phyloP scores from a whole-genome alignment of 2,797 vertebrate species.

The Diplodus sargus region DNA sequence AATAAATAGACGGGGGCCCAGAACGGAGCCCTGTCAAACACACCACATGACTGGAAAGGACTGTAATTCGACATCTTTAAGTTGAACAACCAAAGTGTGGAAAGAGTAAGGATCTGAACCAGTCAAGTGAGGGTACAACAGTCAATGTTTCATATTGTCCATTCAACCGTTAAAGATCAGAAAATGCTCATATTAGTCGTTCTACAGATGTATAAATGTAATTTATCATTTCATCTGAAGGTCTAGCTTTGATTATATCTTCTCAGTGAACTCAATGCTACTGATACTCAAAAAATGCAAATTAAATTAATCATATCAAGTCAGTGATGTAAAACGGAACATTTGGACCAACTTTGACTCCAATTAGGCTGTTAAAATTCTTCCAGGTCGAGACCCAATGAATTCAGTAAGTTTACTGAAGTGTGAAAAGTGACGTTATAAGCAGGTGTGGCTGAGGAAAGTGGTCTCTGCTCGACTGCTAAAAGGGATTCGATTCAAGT shows the following conservation, averaged over 20 bases:
- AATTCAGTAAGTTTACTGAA: conserved; percentile 7
- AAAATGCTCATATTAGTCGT: background rate
- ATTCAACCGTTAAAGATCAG: background rate
- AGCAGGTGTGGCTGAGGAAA: background rate
- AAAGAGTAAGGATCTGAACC: too few relatives aligned
- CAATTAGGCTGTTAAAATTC: conserved; percentile 5
- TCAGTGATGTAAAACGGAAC: background rate
- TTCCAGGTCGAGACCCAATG: background rate
- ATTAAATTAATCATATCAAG: conserved; percentile 4
- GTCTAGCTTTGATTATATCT: background rate
- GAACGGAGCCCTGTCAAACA: too few relatives aligned
- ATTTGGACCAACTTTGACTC: conserved; percentile 5
- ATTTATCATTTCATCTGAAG: conserved; percentile 10
- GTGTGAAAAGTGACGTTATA: conserved; percentile 9
- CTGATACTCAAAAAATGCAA: background rate
- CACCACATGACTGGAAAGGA: too few relatives aligned
- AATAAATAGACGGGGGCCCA: too few relatives aligned
- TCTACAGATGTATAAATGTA: background rate
- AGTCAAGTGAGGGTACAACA: background rate
- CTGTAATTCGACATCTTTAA: too few relatives aligned
- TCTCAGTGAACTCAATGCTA: background rate
- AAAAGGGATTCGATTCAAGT: conserved; percentile 3
- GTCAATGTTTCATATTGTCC: background rate
- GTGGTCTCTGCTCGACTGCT: background rate
- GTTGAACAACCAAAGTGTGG: too few relatives aligned